These are phyloP conservation scores for Pseudopipra pipra DNA, from an alignment of 2,113 vertebrate genomes.

Conservation along the genomic window DNA sequence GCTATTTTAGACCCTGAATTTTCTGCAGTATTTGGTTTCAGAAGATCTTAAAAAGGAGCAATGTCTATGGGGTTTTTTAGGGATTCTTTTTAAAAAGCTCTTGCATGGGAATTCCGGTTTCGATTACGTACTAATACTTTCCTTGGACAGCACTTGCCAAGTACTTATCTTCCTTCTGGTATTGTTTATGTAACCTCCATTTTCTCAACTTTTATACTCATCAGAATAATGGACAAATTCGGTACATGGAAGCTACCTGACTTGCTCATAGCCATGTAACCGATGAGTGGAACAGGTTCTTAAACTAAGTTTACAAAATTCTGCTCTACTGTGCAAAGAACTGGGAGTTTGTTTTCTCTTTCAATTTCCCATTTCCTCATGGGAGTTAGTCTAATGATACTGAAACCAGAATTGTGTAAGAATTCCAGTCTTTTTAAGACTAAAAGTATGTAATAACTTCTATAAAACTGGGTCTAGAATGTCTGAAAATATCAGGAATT, in stretches of 20 bases:
- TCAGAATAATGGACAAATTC: neutral
- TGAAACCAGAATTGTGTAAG: neutral
- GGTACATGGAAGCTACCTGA: neutral
- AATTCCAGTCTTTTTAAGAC: neutral
- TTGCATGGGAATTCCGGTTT: neutral
- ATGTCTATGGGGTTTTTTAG: fast-evolving
- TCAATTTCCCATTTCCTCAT: neutral
- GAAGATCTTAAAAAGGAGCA: neutral
- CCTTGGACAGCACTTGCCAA: neutral
- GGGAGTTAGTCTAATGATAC: neutral
- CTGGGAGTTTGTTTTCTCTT: neutral
- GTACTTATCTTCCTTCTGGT: neutral
- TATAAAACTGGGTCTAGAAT: neutral
- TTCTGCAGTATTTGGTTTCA: neutral
- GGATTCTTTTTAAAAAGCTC: neutral
- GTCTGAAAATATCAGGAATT: neutral
- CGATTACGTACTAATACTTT: neutral
- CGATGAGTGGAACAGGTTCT: neutral
- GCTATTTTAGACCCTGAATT: neutral
- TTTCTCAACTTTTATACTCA: neutral
- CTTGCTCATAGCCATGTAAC: neutral
- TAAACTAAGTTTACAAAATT: neutral
- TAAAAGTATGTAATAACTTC: neutral
- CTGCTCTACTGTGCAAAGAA: neutral
- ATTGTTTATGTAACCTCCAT: neutral